phyloP scores from a whole-genome alignment of 2,113 vertebrate genomes.

The Mesoclemmys tuberculata region DNA sequence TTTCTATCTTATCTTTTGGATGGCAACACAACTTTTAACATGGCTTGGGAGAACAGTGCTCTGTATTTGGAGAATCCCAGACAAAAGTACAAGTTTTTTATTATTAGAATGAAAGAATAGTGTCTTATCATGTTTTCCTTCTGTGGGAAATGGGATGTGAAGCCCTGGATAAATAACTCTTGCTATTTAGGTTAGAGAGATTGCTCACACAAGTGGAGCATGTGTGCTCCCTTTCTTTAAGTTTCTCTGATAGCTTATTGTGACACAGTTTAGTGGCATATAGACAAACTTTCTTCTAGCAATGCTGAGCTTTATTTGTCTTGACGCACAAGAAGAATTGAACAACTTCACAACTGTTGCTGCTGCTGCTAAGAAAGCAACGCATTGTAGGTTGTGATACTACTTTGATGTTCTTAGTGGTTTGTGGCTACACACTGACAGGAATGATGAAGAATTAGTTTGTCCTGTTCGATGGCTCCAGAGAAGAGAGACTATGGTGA shows the following conservation, averaged over 20 bases:
- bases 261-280: background rate
- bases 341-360: background rate
- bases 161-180: background rate
- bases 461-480: constrained; percentile 9
- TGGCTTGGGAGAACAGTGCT: background rate
- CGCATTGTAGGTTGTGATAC: background rate
- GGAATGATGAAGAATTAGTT: constrained; percentile 34
- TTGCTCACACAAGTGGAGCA: background rate
- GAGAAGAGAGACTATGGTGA: constrained; percentile 58
- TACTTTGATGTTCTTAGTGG: background rate
- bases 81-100: constrained; percentile 3
- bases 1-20: background rate
- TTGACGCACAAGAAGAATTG: background rate
- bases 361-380: constrained; percentile 8
- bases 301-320: background rate
- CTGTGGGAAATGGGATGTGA: background rate
- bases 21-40: background rate
- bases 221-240: background rate
- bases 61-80: background rate
- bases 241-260: background rate
- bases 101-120: background rate
- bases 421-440: background rate
- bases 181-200: background rate
- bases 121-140: background rate
- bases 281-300: background rate